phyloP scores from a whole-genome alignment of 2,113 vertebrate genomes.

The Phasianus colchicus region DNA sequence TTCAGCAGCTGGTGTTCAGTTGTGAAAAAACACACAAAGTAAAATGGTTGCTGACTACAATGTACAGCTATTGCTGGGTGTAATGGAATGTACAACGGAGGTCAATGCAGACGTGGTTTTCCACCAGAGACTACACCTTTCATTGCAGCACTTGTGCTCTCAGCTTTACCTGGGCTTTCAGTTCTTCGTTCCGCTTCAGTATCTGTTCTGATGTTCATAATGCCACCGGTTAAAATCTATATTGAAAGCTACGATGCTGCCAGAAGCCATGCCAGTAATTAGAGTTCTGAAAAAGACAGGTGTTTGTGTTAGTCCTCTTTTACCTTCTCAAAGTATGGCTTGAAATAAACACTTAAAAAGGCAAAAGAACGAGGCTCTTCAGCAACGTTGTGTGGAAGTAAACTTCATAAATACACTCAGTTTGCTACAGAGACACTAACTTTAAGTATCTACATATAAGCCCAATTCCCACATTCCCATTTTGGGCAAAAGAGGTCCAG shows the following conservation, averaged over 20 bases:
- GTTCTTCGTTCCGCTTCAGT: slow-evolving; percentile 80
- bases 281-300: slow-evolving; percentile 86
- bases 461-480: neutral
- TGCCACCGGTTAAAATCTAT: slow-evolving; percentile 99
- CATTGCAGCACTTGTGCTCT: slow-evolving; percentile 81
- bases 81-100: slow-evolving; percentile 82
- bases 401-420: neutral
- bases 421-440: neutral
- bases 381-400: neutral
- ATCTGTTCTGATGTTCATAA: slow-evolving; percentile 97
- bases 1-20: slow-evolving; percentile 84
- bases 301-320: neutral
- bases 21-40: slow-evolving; percentile 84
- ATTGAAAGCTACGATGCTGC: slow-evolving; percentile 98
- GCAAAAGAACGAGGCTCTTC: neutral
- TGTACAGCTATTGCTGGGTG: slow-evolving; percentile 85
- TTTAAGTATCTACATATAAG: neutral
- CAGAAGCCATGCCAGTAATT: slow-evolving; percentile 98
- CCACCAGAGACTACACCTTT: slow-evolving; percentile 77
- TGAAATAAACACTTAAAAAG: neutral
- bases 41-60: slow-evolving; percentile 83
- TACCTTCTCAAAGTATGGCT: neutral
- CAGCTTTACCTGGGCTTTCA: slow-evolving; percentile 74
- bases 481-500: neutral
- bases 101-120: slow-evolving; percentile 77